phyloP scores from a whole-genome alignment of 2,888 invertebrate genomes.

The Bibio marci region DNA sequence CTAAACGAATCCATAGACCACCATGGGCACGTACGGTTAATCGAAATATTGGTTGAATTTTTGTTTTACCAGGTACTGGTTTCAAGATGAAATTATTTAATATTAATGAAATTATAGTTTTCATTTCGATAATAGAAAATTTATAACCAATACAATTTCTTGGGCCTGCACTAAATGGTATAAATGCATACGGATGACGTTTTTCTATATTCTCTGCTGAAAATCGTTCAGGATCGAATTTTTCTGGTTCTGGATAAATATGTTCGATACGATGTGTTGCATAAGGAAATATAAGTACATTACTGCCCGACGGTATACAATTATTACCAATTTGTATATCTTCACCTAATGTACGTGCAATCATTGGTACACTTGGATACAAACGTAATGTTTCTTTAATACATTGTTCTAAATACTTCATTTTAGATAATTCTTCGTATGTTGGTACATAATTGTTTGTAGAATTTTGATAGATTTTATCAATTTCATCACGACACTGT shows the following conservation, averaged over 20 bases:
- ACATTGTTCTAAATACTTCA: slow-evolving; percentile 50
- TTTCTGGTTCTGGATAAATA: slow-evolving; percentile 36
- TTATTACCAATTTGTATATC: slow-evolving; percentile 28
- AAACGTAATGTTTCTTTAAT: slow-evolving; percentile 47
- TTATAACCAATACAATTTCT: slow-evolving; percentile 39
- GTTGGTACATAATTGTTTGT: slow-evolving; percentile 26
- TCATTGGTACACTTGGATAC: slow-evolving; percentile 28
- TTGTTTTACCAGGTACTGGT: slow-evolving; percentile 32
- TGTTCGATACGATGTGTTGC: slow-evolving; percentile 36
- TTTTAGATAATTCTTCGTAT: slow-evolving; percentile 38
- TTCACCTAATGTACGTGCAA: slow-evolving; percentile 25
- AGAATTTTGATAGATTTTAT: too few relatives aligned
- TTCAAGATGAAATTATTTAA: slow-evolving; percentile 32
- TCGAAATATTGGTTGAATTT: slow-evolving; percentile 32
- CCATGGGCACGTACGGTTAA: slow-evolving; percentile 38
- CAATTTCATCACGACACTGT: slow-evolving; percentile 31
- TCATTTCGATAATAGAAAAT: slow-evolving; percentile 41
- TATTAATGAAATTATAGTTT: slow-evolving; percentile 35
- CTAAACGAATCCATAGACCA: slow-evolving; percentile 37
- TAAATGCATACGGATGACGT: slow-evolving; percentile 36
- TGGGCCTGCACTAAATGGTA: slow-evolving; percentile 42
- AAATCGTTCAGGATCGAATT: slow-evolving; percentile 39
- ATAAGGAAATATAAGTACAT: slow-evolving; percentile 36
- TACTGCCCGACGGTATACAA: slow-evolving; percentile 35
- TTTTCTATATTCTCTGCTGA: slow-evolving; percentile 31